Evolutionary conservation across 2,113 vertebrate genomes (phyloP), one percentile per base, ranked within the genome.

Genomic region (Colius striatus): DNA sequence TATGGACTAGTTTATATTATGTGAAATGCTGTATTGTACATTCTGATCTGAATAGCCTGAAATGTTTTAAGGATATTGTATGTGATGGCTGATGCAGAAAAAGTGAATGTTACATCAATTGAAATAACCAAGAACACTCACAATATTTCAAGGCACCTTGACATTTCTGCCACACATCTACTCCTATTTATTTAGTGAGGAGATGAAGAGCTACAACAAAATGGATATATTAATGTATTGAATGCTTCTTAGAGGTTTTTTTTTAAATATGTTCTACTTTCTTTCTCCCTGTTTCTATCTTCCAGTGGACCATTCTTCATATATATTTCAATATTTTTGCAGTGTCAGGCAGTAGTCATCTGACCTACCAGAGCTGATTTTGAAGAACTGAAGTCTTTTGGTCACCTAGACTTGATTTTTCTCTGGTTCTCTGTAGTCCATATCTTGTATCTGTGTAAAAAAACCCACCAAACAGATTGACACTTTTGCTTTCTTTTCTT

Each of bases 41-140:
- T 18, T 19, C 21, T 78, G 8, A 45, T 62, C 16, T 45, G 14
- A 66, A 27, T 23, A 88, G 27, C 19, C 41, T 63, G 23, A 71
- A 82, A 58, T 53, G 23, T 65, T 77, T 62, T 18, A 57, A 34
- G 27, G 13, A 14, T 80, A 34, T 51, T 51, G 34, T 65, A 2
- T 34, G 11, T 77, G 32, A 30, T 36, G 54, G 14, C 11, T 81
- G 32, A 26, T 30, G 7, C 10, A 61, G 15, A 74, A 84, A 32
- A 50, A 58, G 5, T 25, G 29, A 72, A 51, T 0, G 1, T n/a
- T 66, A 32, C 2, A 18, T 57, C 5, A 26, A 1, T 2, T 67
- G 19, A 77, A 84, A 27, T 57, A 62, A 62, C 32, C 11, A 58
- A 62, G 36, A 74, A 32, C 8, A 20, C 16, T 27, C 23, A 48